Evolutionary conservation across 1,140 invertebrate species (phyloP), one percentile per base, ranked within the genome.

Genomic region (Platyura marginata): DNA sequence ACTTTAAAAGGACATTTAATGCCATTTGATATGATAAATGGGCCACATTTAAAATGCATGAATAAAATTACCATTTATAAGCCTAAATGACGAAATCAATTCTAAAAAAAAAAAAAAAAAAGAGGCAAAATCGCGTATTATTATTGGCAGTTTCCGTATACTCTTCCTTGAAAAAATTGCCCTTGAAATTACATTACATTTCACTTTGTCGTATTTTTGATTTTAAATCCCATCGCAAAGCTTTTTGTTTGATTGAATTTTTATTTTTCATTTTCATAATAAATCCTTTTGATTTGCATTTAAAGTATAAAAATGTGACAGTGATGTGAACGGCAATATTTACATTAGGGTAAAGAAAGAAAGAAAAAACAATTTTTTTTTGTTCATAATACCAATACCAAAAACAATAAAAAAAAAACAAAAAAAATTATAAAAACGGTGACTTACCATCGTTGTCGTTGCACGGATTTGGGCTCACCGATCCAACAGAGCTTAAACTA

Each of bases 381-480:
- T 13, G 13, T 29, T 29, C 25, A 29, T 8, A 13, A 29, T 8
- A 29, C 13, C 6, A 29, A 8, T 29, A 8, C 13, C 25, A 6
- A 29, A 29, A 6, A 8, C 15, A 11, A 36, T n/a, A 9, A 36
- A 9, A 36, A 18, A 36, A 36, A 36, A 10, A 36, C 5, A 36
- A 36, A 29, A 13, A 29, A 29, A 29, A 29, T 29, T 13, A 29
- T 13, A 29, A 6, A 34, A 15, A 37, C 13, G 2, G 20, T 37
- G 29, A 50, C 43, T 19, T 40, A 61, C 59, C 59, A 51, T 61
- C 59, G 47, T 61, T 61, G 34, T 61, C 58, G 21, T 57, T 61
- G 39, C 53, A 53, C 19, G 50, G 54, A 1, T 54, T 51, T n/a
- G 58, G 57, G 44, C 58, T 61, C 2, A 47, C 48, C 0, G 59